Conservation (phyloP, 2,797 vertebrate genomes). For the Botia almorhae region DNA sequence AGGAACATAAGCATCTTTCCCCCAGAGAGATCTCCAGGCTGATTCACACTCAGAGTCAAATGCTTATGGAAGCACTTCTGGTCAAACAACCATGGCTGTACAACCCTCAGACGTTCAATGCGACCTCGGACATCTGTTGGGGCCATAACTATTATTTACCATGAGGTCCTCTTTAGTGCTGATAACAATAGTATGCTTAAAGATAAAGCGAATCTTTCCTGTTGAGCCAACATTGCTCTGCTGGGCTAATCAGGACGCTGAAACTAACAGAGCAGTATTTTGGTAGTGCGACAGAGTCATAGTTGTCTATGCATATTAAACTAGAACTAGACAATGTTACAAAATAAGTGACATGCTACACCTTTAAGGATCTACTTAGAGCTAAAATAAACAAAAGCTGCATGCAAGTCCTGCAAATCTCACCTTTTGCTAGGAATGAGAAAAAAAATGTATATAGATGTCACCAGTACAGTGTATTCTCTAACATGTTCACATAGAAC, state of each 20-base stretch:
- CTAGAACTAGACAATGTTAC: neutral
- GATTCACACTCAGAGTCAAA: conserved; percentile 27
- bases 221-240: neutral
- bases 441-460: conserved; percentile 11
- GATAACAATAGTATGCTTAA: neutral
- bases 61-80: conserved; percentile 32
- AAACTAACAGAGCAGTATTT: neutral
- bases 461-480: neutral
- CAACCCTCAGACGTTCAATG: neutral
- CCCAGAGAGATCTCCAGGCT: conserved; percentile 29
- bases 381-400: neutral
- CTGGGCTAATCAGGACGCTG: neutral
- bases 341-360: neutral
- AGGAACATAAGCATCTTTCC: conserved; percentile 45
- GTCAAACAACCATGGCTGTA: conserved; percentile 14
- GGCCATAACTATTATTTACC: conserved; percentile 19
- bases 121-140: conserved; percentile 15
- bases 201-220: neutral
- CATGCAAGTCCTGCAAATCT: neutral
- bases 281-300: neutral
- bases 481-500: too few relatives aligned
- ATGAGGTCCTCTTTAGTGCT: neutral
- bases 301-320: neutral
- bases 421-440: neutral
- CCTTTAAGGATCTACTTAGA: neutral